Percentiles rank a stretch among this genome's conserved stretches.
Evolutionary conservation across 37 sponge, comb jelly and placozoan species (phyloP).

Genomic region (Dysidea cf. avara): DNA sequence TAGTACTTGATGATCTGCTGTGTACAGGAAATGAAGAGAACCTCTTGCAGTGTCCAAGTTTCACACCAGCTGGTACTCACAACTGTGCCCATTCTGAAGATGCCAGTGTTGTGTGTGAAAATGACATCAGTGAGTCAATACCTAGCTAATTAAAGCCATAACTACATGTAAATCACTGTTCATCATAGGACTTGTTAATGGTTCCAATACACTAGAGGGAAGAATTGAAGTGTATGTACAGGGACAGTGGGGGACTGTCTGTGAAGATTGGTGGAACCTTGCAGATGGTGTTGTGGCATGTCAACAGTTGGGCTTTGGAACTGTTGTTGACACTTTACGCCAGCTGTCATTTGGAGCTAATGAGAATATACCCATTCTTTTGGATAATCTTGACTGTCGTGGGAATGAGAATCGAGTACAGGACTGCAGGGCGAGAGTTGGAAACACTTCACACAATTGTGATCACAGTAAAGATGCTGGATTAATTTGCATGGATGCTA

Average conservation of each 20-base stretch:
- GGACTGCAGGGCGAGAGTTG: not conserved
- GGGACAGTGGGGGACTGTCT: constrained; percentile 54
- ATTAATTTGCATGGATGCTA: not conserved
- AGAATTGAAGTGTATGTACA: constrained; percentile 8
- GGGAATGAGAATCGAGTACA: too few species aligned
- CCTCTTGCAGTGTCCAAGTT: constrained; percentile 10
- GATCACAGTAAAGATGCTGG: constrained; percentile 11
- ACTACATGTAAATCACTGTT: too few species aligned
- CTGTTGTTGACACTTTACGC: constrained; percentile 7
- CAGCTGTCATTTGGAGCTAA: too few species aligned
- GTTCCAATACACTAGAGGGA: constrained; percentile 10
- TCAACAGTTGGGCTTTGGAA: constrained; percentile 32
- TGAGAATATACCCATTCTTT: too few species aligned
- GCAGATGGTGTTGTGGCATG: constrained; percentile 42
- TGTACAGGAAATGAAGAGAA: constrained; percentile 12
- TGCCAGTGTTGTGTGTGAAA: constrained; percentile 4
- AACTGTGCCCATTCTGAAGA: constrained; percentile 25
- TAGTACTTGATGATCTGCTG: constrained; percentile 14
- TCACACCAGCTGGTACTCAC: constrained; percentile 7
- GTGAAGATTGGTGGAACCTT: constrained; percentile 34
- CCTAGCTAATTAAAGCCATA: too few species aligned
- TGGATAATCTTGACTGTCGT: too few species aligned
- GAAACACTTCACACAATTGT: constrained; percentile 16
- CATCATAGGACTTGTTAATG: too few species aligned
- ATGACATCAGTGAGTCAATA: too few species aligned